Percentiles rank a stretch among this genome's conserved stretches.
Conservation (phyloP, 1,140 invertebrate genomes). For the Drosophila pandora region DNA sequence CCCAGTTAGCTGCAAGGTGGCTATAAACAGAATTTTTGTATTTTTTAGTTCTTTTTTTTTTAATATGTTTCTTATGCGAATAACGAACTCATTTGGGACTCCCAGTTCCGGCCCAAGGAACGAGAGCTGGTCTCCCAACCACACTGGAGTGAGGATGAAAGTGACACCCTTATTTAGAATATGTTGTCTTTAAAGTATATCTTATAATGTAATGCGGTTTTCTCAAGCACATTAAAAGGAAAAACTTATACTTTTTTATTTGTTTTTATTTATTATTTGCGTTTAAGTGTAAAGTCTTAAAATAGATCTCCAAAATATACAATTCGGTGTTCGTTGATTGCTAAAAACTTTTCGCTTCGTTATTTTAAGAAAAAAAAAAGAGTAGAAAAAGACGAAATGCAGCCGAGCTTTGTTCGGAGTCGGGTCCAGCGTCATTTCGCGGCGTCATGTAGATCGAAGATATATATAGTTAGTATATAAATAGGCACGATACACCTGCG, state of each 20-base stretch:
- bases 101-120: background rate
- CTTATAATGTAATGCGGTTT: background rate
- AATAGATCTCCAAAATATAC: conserved; percentile 41
- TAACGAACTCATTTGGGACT: too few relatives aligned
- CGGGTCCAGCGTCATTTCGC: conserved; percentile 10
- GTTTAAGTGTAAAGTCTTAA: conserved; percentile 30
- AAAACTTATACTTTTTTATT: background rate
- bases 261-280: conserved; percentile 23
- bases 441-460: conserved; percentile 37
- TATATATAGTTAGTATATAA: conserved; percentile 19
- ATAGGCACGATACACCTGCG: conserved; percentile 16
- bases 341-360: background rate
- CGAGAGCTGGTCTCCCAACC: background rate
- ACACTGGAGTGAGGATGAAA: too few relatives aligned
- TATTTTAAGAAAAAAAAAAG: conserved; percentile 4
- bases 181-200: background rate
- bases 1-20: conserved; percentile 2
- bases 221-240: background rate
- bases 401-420: conserved; percentile 20
- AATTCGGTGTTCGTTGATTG: conserved; percentile 7
- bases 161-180: too few relatives aligned
- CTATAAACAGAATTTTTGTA: background rate
- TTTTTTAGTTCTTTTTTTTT: background rate
- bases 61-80: background rate
- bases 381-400: conserved; percentile 30